Conservation (phyloP, 2,113 vertebrate genomes). For the Oreochromis tanganicae region DNA sequence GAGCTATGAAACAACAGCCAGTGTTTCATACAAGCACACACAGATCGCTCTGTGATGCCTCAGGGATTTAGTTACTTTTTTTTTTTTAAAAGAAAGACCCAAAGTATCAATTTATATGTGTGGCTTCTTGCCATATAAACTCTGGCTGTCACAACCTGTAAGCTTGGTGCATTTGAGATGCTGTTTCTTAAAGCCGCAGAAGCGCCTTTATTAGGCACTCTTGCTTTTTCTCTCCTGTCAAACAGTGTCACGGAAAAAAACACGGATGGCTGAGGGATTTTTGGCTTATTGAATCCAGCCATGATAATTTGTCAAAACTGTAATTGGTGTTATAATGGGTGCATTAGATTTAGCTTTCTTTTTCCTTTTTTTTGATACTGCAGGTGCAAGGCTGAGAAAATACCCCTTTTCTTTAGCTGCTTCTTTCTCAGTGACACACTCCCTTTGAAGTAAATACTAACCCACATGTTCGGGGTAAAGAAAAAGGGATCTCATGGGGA, state of each 20-base stretch:
- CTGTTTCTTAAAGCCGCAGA: neutral
- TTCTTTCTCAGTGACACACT: neutral
- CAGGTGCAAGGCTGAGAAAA: neutral
- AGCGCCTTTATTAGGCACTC: neutral
- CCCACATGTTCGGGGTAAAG: neutral
- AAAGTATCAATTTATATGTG: constrained; percentile 29
- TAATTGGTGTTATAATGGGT: neutral
- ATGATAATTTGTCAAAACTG: neutral
- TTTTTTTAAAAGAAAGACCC: neutral
- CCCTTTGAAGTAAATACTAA: neutral
- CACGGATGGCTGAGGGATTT: neutral
- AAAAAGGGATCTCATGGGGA: neutral
- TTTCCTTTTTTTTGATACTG: neutral
- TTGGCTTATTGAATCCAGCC: neutral
- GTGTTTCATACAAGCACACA: neutral
- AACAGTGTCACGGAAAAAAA: neutral
- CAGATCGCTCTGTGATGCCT: neutral
- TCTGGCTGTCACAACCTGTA: constrained; percentile 5
- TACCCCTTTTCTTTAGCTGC: neutral
- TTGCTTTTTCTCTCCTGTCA: neutral
- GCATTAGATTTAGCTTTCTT: neutral
- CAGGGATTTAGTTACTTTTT: neutral
- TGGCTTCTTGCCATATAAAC: constrained; percentile 14
- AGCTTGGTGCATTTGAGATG: neutral
- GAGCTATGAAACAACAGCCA: neutral